Evolutionary conservation across 2,888 invertebrate genomes (phyloP).

Genomic region (Craniophora ligustri): DNA sequence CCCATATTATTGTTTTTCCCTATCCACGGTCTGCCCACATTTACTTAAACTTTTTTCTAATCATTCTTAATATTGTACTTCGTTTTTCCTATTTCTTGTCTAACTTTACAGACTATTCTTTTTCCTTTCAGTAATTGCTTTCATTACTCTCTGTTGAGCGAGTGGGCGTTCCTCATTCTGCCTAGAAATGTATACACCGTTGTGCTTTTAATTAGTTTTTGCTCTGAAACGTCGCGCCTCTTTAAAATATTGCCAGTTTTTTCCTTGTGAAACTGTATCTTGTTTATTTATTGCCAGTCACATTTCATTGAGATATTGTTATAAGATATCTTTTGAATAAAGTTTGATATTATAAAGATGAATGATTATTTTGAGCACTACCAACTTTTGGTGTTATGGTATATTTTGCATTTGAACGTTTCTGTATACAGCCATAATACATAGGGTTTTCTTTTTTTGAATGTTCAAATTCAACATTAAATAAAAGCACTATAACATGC

Average conservation of each 20-base stretch:
- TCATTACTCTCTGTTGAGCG: conserved; percentile 39
- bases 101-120: conserved; percentile 3
- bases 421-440: not conserved
- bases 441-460: no score
- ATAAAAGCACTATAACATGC: no score
- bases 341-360: no score
- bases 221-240: conserved; percentile 12
- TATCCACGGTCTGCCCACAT: not conserved
- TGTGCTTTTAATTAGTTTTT: conserved; percentile 47
- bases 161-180: conserved; percentile 26
- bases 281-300: conserved; percentile 18
- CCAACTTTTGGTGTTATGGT: not conserved
- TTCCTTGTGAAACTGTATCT: not conserved
- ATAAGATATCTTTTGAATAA: conserved; percentile 1
- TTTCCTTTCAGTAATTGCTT: conserved; percentile 37
- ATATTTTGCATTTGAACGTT: not conserved
- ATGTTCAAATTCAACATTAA: no score
- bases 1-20: no score
- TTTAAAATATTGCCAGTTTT: conserved; percentile 17
- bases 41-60: not conserved
- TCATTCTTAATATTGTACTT: no score
- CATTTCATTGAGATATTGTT: conserved; percentile 9
- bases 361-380: no score
- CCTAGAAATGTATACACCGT: conserved; percentile 23
- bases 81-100: conserved; percentile 5